These are phyloP conservation scores for Sinotaia quadrata DNA, from an alignment of 2,888 invertebrate genomes.

Conservation along the genomic window DNA sequence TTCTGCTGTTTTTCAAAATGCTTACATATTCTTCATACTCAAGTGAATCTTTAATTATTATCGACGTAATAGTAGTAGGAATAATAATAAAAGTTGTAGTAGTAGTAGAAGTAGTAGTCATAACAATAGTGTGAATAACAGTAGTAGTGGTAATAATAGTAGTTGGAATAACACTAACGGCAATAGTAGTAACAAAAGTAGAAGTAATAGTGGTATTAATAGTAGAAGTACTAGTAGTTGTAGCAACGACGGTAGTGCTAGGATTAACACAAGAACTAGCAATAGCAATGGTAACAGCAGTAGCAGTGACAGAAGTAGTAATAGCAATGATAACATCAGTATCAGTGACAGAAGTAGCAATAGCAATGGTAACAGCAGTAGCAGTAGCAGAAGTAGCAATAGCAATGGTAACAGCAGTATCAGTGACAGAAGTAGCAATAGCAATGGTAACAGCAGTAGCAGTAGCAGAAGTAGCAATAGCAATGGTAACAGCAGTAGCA, in stretches of 20 bases:
- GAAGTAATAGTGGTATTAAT: constrained; percentile 8
- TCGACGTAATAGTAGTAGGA: neutral
- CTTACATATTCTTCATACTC: too few species aligned
- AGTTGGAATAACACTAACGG: constrained; percentile 15
- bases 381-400: constrained; percentile 14
- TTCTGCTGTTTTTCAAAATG: too few species aligned
- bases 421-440: too few species aligned
- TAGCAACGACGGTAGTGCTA: constrained; percentile 12
- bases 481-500: too few species aligned
- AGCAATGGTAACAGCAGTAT: too few species aligned
- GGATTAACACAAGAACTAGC: constrained; percentile 9
- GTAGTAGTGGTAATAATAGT: constrained; percentile 6
- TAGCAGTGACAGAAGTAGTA: constrained; percentile 14
- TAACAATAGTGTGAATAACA: neutral
- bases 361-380: neutral
- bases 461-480: neutral
- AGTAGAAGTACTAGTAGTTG: constrained; percentile 11
- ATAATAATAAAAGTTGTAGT: neutral
- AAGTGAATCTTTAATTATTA: too few species aligned
- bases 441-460: too few species aligned
- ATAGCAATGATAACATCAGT: constrained; percentile 15
- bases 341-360: neutral
- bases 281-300: constrained; percentile 16
- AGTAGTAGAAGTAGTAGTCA: neutral
- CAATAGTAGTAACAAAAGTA: constrained; percentile 16